Evolutionary conservation across 2,888 invertebrate species (phyloP).

Genomic region (Copidosoma aretas): DNA sequence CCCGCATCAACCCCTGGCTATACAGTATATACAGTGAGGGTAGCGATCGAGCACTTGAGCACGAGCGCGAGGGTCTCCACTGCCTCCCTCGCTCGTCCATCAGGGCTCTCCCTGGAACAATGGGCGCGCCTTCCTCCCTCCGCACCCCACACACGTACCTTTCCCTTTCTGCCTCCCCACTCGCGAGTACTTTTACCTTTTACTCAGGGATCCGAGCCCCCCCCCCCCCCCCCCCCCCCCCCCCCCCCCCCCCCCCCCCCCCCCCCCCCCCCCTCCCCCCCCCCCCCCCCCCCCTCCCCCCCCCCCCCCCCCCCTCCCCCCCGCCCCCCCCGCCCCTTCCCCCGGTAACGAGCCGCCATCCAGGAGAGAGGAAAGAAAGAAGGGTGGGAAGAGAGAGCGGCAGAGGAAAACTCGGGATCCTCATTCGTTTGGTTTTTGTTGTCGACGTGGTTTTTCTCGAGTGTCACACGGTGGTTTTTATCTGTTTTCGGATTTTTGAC

Average conservation of each 20-base stretch:
- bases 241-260: background rate
- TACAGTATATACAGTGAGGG: constrained; percentile 49
- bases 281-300: background rate
- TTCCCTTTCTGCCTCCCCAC: constrained; percentile 44
- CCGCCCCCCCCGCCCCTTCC: constrained; percentile 28
- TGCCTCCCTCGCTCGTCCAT: constrained; percentile 52
- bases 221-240: too few relatives aligned
- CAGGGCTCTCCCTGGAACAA: constrained; percentile 50
- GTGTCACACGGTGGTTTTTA: too few relatives aligned
- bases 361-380: background rate
- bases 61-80: constrained; percentile 54
- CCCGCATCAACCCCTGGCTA: too few relatives aligned
- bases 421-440: too few relatives aligned
- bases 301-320: constrained; percentile 37
- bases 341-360: constrained; percentile 19
- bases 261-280: background rate
- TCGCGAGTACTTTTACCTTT: constrained; percentile 39
- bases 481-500: too few relatives aligned
- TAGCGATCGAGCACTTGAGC: constrained; percentile 61
- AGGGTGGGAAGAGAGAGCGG: too few relatives aligned
- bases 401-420: too few relatives aligned
- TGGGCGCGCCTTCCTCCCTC: constrained; percentile 44
- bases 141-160: constrained; percentile 41
- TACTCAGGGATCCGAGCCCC: too few relatives aligned
- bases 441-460: too few relatives aligned